These are phyloP conservation scores for Gambusia yucatana DNA, from an alignment of 2,797 vertebrate species.

Conservation along the genomic window DNA sequence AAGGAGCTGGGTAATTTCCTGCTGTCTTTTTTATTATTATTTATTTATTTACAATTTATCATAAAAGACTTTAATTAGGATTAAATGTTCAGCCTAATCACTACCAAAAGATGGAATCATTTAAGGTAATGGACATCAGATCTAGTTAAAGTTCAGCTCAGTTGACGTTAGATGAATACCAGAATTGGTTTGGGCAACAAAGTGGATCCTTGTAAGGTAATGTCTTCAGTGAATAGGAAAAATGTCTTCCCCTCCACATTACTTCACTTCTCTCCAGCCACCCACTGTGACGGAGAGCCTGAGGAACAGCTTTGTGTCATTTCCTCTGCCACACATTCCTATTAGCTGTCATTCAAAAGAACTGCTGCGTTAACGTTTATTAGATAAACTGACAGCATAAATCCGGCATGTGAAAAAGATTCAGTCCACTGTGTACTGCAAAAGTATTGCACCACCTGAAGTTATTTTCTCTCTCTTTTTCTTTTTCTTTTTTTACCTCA, in stretches of 20 bases:
- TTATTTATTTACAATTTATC: neutral
- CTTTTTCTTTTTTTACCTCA: neutral
- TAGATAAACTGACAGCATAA: neutral
- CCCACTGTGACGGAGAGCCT: slow-evolving; percentile 46
- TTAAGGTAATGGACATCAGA: slow-evolving; percentile 12
- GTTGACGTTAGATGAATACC: slow-evolving; percentile 7
- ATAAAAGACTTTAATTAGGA: neutral
- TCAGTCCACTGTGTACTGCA: neutral
- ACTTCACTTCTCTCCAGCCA: slow-evolving; percentile 42
- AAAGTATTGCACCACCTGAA: neutral
- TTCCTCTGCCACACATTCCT: slow-evolving; percentile 58
- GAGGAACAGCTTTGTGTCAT: slow-evolving; percentile 48
- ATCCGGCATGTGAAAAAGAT: slow-evolving; percentile 3
- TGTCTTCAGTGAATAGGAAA: slow-evolving; percentile 41
- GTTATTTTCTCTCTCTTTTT: neutral
- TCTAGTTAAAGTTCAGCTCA: slow-evolving; percentile 2
- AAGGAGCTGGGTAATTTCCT: neutral
- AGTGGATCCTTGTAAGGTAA: slow-evolving; percentile 29
- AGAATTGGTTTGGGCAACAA: slow-evolving; percentile 20
- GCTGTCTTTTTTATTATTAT: neutral
- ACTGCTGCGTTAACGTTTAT: slow-evolving; percentile 29
- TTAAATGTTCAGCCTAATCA: slow-evolving; percentile 6
- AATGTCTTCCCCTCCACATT: slow-evolving; percentile 39
- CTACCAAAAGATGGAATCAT: slow-evolving; percentile 28
- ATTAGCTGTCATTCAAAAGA: slow-evolving; percentile 52